phyloP scores from a whole-genome alignment of 2,888 invertebrate species.

The Caenorhabditis sp. region DNA sequence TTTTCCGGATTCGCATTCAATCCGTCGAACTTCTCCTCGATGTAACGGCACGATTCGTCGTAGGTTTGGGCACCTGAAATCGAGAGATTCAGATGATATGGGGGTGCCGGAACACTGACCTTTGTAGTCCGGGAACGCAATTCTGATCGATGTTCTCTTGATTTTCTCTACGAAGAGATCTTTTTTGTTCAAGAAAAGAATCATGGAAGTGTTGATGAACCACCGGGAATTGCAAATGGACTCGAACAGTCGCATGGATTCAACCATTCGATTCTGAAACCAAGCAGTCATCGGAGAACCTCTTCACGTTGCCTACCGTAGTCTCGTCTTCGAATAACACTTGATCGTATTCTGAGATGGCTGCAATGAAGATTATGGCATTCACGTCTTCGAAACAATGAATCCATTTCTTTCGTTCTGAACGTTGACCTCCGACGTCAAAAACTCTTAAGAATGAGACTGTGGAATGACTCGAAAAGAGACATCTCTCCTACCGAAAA shows the following conservation, averaged over 20 bases:
- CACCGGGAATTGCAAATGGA: constrained; percentile 82
- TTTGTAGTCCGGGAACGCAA: constrained; percentile 82
- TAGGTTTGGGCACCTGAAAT: constrained; percentile 92
- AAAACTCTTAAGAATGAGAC: constrained; percentile 79
- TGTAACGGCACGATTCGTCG: constrained; percentile 98
- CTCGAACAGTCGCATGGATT: constrained; percentile 82
- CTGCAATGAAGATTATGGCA: constrained; percentile 80
- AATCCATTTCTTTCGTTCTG: constrained; percentile 80
- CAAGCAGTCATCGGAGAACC: neutral
- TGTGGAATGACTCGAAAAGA: no score
- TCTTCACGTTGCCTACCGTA: constrained; percentile 71
- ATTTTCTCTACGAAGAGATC: constrained; percentile 82
- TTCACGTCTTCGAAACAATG: constrained; percentile 82
- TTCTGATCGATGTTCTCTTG: constrained; percentile 74
- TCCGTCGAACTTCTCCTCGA: constrained; percentile 99
- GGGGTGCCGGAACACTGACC: constrained; percentile 63
- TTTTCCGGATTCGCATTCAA: constrained; percentile 99
- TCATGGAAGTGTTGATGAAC: constrained; percentile 83
- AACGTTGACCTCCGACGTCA: constrained; percentile 82
- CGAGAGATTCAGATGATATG: constrained; percentile 3
- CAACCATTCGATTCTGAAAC: constrained; percentile 82
- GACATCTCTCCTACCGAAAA: constrained; percentile 77
- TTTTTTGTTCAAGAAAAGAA: constrained; percentile 82
- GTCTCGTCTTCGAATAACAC: constrained; percentile 82
- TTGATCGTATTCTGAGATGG: constrained; percentile 81